Percentiles rank a stretch among this genome's conserved stretches.
phyloP scores from a whole-genome alignment of 2,797 vertebrate species.

The Labeo calbasu region DNA sequence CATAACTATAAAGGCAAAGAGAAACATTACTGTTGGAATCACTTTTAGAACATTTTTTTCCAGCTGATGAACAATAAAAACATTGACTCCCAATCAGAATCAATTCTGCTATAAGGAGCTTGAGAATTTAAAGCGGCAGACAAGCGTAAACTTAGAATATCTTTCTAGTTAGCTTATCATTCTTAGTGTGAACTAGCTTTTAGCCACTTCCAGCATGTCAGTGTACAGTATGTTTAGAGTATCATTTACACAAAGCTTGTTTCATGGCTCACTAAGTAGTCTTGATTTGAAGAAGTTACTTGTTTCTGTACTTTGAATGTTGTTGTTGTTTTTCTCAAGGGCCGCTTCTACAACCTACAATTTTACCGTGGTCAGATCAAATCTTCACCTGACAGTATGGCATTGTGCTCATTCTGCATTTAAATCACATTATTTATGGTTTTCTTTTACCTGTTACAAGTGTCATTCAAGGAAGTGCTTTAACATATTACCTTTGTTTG shows the following conservation, averaged over 20 bases:
- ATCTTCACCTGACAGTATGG: constrained; percentile 82
- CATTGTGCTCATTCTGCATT: neutral
- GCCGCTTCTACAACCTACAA: constrained; percentile 72
- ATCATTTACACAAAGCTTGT: neutral
- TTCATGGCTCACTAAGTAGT: neutral
- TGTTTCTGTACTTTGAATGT: neutral
- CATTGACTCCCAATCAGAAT: no score
- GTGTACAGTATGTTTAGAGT: neutral
- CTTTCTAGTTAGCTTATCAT: no score
- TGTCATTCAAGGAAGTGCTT: neutral
- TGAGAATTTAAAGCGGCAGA: no score
- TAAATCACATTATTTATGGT: neutral
- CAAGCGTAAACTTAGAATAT: no score
- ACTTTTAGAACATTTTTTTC: no score
- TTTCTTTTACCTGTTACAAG: neutral
- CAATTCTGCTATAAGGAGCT: no score
- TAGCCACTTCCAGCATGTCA: neutral
- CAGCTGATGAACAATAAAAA: no score
- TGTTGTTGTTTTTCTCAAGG: neutral
- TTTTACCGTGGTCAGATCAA: constrained; percentile 83
- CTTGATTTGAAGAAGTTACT: neutral
- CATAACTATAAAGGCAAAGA: no score
- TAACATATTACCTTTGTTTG: constrained; percentile 29
- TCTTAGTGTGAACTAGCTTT: no score
- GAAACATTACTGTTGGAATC: no score